phyloP scores from a whole-genome alignment of 37 sponge, comb jelly and placozoan species.

The Axinella damicornis region DNA sequence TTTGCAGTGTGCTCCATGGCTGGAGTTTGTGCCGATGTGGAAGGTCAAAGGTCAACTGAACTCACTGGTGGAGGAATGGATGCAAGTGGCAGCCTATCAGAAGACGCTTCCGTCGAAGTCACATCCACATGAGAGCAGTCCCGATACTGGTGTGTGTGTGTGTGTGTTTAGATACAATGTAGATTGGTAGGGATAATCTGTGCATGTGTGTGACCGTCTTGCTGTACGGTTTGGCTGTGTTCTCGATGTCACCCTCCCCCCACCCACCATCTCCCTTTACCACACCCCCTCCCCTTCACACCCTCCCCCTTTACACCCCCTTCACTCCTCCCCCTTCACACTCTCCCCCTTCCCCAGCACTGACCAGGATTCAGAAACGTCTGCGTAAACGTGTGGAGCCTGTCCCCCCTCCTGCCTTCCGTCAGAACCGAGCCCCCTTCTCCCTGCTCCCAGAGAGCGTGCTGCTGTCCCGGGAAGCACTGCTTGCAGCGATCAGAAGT shows the following conservation, averaged over 20 bases:
- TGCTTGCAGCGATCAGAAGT: slow-evolving; percentile 14
- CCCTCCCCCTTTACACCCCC: not conserved
- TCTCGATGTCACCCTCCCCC: too few species aligned
- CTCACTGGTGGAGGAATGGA: slow-evolving; percentile 68
- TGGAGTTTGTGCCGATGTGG: slow-evolving; percentile 75
- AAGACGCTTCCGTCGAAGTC: slow-evolving; percentile 55
- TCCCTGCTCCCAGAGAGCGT: slow-evolving; percentile 20
- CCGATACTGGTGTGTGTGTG: slow-evolving; percentile 58
- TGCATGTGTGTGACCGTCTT: slow-evolving; percentile 20
- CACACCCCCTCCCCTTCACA: not conserved
- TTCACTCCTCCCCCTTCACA: not conserved
- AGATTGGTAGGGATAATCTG: too few species aligned
- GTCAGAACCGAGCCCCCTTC: slow-evolving; percentile 39
- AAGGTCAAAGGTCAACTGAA: slow-evolving; percentile 49
- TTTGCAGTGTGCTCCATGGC: slow-evolving; percentile 47
- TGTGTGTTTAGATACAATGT: too few species aligned
- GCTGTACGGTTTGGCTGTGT: too few species aligned
- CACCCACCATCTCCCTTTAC: too few species aligned
- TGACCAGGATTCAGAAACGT: slow-evolving; percentile 64
- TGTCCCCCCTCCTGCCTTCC: slow-evolving; percentile 67
- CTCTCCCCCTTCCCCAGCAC: slow-evolving; percentile 35
- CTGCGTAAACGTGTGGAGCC: slow-evolving; percentile 19
- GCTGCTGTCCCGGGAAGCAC: slow-evolving; percentile 35
- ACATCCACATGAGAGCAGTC: slow-evolving; percentile 7
- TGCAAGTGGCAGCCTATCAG: slow-evolving; percentile 73